Evolutionary conservation across 2,113 vertebrate genomes (phyloP).

Genomic region (Sceloporus tristichus): DNA sequence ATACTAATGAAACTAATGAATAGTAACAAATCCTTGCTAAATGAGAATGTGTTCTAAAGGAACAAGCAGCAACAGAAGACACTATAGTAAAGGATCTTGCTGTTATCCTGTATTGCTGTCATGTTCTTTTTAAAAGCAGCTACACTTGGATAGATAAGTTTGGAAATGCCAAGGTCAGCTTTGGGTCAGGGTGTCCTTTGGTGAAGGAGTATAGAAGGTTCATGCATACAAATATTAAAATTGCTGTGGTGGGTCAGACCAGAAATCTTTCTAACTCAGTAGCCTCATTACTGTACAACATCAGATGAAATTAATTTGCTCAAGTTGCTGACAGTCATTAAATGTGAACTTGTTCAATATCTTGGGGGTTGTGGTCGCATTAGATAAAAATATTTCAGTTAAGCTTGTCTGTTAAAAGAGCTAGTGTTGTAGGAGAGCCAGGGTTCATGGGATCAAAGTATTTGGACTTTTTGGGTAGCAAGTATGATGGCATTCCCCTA

Average conservation of each 20-base stretch:
- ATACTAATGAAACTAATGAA: not conserved
- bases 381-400: not conserved
- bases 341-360: not conserved
- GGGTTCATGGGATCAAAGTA: no score
- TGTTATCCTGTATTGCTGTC: not conserved
- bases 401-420: slow-evolving; percentile 67
- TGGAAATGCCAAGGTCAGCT: slow-evolving; percentile 73
- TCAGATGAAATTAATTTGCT: not conserved
- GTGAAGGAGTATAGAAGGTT: slow-evolving; percentile 60
- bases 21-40: not conserved
- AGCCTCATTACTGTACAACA: not conserved
- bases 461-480: no score
- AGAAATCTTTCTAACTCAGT: not conserved
- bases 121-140: not conserved
- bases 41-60: not conserved
- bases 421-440: slow-evolving; percentile 26
- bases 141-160: slow-evolving; percentile 51
- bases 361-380: not conserved
- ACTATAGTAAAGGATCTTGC: not conserved
- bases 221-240: slow-evolving; percentile 57
- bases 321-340: slow-evolving; percentile 28
- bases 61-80: slow-evolving; percentile 2
- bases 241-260: not conserved
- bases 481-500: no score
- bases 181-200: slow-evolving; percentile 59